phyloP scores from a whole-genome alignment of 2,797 vertebrate genomes.

The Ispidina lecontei region DNA sequence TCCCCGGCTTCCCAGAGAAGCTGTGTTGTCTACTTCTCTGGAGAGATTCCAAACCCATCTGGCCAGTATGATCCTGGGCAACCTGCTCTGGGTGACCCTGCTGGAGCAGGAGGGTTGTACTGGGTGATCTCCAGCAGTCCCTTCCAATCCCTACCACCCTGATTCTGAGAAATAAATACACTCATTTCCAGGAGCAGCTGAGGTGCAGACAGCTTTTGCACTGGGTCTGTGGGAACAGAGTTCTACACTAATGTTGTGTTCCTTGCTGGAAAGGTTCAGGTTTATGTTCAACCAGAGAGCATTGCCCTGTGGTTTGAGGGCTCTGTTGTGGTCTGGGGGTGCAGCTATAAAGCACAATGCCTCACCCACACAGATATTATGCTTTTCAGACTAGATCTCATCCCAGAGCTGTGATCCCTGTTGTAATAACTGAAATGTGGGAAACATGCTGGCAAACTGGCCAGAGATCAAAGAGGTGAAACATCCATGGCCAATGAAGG shows the following conservation, averaged over 20 bases:
- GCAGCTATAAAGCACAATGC: neutral
- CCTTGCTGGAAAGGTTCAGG: neutral
- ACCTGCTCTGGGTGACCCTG: neutral
- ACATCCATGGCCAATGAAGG: neutral
- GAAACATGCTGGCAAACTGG: neutral
- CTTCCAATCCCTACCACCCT: neutral
- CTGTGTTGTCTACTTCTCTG: neutral
- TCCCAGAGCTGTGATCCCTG: neutral
- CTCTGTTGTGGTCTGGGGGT: neutral
- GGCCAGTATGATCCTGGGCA: neutral
- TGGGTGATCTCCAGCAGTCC: neutral
- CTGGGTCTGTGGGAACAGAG: neutral
- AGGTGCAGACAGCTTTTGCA: neutral
- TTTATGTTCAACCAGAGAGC: neutral
- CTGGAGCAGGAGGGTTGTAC: neutral
- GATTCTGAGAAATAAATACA: neutral
- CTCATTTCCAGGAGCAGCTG: neutral
- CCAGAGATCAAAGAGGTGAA: conserved; percentile 7
- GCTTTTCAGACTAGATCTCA: conserved; percentile 16
- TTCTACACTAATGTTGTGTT: neutral
- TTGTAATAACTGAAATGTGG: neutral
- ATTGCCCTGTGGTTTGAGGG: neutral
- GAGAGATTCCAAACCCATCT: neutral
- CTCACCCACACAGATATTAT: neutral
- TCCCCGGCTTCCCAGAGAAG: neutral